Evolutionary conservation across 2,888 invertebrate species (phyloP), one percentile per base, ranked within the genome.

Genomic region (Agonopterix subpropinquella): DNA sequence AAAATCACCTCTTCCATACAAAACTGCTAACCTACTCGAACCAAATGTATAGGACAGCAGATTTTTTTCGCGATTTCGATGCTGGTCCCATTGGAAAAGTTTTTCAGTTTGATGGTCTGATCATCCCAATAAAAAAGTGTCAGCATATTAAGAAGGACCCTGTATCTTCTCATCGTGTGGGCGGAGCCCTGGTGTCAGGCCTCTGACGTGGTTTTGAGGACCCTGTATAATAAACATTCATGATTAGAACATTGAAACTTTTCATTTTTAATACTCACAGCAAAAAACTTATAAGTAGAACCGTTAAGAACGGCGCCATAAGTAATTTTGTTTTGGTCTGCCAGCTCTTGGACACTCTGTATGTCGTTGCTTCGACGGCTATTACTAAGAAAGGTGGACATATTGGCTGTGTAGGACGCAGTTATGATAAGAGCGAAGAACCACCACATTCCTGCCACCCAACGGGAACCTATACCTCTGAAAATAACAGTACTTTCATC

Each of bases 401-500:
- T 95, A 77, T 96, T 96, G 47, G 88, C 88, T 0, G 86, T 88
- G 50, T 88, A 88, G 0, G 97, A 97, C 5, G 97, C 95, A 18
- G 96, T 94, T 90, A 98, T 93, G 73, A 97, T 97, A 48, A 97
- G 87, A 0, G 96, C 95, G 76, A 97, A 97, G 79, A 97, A 97
- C 96, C 96, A 97, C 97, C 95, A 95, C 91, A 95, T 93, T 5
- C 95, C 95, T 0, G 95, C 93, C 0, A 96, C 93, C 89, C 97
- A 92, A 44, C 98, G 90, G 0, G 97, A 97, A 0, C 97, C 97
- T 37, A 94, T 92, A 4, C 97, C 96, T 75, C 97, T 96, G 57
- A 7, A 55, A 45, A 42, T 5, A 28, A 28, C 2, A 28, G 28
- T 28, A 28, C 7, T 28, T 28, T 5, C 28, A 7, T 28, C 28